Evolutionary conservation across 2,888 invertebrate genomes (phyloP).

Genomic region (Meta bourneti): DNA sequence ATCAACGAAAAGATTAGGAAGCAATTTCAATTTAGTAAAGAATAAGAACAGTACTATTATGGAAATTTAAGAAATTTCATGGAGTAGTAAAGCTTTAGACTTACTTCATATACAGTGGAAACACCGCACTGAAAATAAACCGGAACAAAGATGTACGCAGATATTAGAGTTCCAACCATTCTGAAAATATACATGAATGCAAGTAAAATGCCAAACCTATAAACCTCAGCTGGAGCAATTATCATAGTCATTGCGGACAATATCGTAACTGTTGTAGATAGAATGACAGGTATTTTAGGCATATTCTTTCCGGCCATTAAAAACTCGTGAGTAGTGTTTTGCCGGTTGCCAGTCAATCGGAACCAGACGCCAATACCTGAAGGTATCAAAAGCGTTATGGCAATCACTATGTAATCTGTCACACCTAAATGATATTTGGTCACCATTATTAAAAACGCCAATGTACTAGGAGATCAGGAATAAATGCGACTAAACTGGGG

Average conservation of each 20-base stretch:
- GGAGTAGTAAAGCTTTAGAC: background rate
- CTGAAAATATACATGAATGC: background rate
- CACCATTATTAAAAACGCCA: too few species aligned
- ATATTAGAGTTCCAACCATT: background rate
- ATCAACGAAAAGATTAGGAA: too few species aligned
- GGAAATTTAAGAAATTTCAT: too few species aligned
- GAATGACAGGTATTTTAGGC: slow-evolving; percentile 6
- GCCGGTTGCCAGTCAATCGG: background rate
- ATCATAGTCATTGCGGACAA: slow-evolving; percentile 6
- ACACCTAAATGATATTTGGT: slow-evolving; percentile 6
- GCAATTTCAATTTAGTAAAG: too few species aligned
- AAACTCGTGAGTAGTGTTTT: slow-evolving; percentile 7
- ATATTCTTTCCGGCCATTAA: slow-evolving; percentile 26
- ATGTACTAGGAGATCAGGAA: too few species aligned
- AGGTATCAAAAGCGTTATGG: background rate
- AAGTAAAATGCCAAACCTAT: slow-evolving; percentile 1
- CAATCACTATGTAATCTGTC: slow-evolving; percentile 23
- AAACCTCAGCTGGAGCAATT: slow-evolving; percentile 18
- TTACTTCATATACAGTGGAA: slow-evolving; percentile 47
- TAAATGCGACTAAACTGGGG: too few species aligned
- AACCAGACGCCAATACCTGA: slow-evolving; percentile 15
- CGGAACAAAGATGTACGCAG: slow-evolving; percentile 22
- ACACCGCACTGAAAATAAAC: slow-evolving; percentile 36
- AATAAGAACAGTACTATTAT: too few species aligned
- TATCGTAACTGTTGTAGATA: slow-evolving; percentile 25